Evolutionary conservation across 2,797 vertebrate species (phyloP).

Genomic region (Apodemus agrarius): DNA sequence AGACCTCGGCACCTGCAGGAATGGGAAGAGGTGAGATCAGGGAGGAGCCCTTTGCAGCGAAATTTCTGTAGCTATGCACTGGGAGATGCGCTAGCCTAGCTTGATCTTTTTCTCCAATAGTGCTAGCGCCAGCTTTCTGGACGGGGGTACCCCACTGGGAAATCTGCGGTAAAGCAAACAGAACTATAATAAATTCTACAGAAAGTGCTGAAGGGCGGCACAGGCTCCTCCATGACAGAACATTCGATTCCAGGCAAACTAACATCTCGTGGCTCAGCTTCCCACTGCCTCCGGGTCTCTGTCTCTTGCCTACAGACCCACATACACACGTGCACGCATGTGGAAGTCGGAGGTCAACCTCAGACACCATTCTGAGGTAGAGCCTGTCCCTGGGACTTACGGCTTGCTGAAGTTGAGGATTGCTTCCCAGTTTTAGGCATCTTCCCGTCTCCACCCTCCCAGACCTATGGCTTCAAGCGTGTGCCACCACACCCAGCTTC

Average conservation of each 20-base stretch:
- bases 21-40: not conserved
- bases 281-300: not conserved
- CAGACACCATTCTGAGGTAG: not conserved
- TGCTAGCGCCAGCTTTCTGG: not conserved
- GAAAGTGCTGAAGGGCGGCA: not conserved
- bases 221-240: not conserved
- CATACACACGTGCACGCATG: not conserved
- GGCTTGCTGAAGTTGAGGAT: not conserved
- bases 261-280: conserved; percentile 1
- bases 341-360: not conserved
- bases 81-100: no score
- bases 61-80: not conserved
- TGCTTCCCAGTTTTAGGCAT: not conserved
- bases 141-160: not conserved
- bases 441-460: not conserved
- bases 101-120: not conserved
- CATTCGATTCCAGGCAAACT: not conserved
- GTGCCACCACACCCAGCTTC: not conserved
- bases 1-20: not conserved
- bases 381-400: not conserved
- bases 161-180: conserved; percentile 18
- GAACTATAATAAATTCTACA: conserved; percentile 25
- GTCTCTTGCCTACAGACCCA: not conserved
- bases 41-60: not conserved
- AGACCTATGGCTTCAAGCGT: not conserved